A percentile compares a stretch with the other conserved stretches of the same genome.
phyloP scores from a whole-genome alignment of 2,888 invertebrate species.

The Thelaira solivaga region DNA sequence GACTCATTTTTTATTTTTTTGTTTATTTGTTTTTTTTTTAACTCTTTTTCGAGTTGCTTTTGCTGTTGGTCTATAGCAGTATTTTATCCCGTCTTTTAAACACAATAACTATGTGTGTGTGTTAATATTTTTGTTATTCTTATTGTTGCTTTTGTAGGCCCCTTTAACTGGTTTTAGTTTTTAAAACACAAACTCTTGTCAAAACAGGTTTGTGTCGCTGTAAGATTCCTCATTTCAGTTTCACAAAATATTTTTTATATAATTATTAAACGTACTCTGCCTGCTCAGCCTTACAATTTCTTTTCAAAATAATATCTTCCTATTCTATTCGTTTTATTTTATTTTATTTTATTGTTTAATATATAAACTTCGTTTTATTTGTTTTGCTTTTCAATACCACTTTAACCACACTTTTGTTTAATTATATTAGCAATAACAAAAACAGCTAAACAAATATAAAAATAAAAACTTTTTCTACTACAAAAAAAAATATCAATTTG shows the following conservation, averaged over 20 bases:
- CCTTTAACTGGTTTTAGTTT: conserved; percentile 43
- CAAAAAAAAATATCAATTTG: no score
- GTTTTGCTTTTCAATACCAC: conserved; percentile 5
- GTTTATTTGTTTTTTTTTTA: conserved; percentile 24
- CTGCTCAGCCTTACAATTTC: not conserved
- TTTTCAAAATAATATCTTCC: not conserved
- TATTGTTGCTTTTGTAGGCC: conserved; percentile 9
- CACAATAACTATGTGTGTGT: no score
- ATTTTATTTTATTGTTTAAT: not conserved
- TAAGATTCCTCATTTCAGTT: conserved; percentile 1
- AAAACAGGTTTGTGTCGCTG: conserved; percentile 46
- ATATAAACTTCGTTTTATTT: not conserved
- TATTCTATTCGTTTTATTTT: not conserved
- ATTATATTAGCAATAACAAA: conserved; percentile 26
- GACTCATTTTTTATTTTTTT: conserved; percentile 56
- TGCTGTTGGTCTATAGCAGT: not conserved
- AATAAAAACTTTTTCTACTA: not conserved
- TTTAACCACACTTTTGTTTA: conserved; percentile 38
- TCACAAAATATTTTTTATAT: not conserved
- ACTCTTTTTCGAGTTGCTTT: conserved; percentile 29
- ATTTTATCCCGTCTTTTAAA: not conserved
- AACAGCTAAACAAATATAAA: conserved; percentile 5
- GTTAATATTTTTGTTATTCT: not conserved
- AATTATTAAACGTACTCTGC: not conserved
- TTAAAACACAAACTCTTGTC: not conserved